phyloP scores from a whole-genome alignment of 1,140 invertebrate species.

The Pectinophora gossypiella region DNA sequence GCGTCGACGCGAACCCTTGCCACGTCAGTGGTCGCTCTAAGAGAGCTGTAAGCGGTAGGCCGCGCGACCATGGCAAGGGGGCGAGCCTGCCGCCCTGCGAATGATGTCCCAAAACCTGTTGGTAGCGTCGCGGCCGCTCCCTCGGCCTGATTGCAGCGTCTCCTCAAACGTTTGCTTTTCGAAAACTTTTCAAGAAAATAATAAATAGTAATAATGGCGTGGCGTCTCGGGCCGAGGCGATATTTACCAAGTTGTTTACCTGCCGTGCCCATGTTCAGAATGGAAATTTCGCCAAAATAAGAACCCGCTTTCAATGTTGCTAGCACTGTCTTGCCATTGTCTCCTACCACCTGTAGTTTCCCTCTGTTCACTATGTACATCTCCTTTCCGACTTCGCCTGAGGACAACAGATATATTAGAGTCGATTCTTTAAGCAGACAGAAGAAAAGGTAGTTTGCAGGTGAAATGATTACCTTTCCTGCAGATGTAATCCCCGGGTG shows the following conservation, averaged over 20 bases:
- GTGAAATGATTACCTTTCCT: slow-evolving; percentile 92
- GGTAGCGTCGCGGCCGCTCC: slow-evolving; percentile 63
- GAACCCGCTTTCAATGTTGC: slow-evolving; percentile 97
- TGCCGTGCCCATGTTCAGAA: slow-evolving; percentile 99
- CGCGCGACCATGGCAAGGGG: slow-evolving; percentile 1
- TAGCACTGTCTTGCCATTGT: slow-evolving; percentile 97
- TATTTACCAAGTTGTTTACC: slow-evolving; percentile 97
- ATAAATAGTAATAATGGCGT: slow-evolving; percentile 68
- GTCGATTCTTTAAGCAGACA: slow-evolving; percentile 6
- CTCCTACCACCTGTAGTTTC: slow-evolving; percentile 95
- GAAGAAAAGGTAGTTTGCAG: background rate
- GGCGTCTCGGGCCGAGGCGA: slow-evolving; percentile 78
- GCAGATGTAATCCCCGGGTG: slow-evolving; percentile 98
- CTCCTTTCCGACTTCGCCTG: slow-evolving; percentile 98
- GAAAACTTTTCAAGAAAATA: slow-evolving; percentile 57
- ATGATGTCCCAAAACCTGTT: slow-evolving; percentile 71
- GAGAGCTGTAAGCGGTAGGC: no score
- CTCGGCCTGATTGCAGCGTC: slow-evolving; percentile 74
- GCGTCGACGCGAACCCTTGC: slow-evolving; percentile 33
- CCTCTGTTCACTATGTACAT: slow-evolving; percentile 99
- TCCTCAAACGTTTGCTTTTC: slow-evolving; percentile 68
- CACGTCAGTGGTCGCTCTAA: background rate
- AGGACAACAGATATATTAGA: slow-evolving; percentile 26
- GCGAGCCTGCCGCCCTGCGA: slow-evolving; percentile 32
- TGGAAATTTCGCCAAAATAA: slow-evolving; percentile 99